Conservation (phyloP, 2,113 vertebrate species). For the Ardeotis arabs region DNA sequence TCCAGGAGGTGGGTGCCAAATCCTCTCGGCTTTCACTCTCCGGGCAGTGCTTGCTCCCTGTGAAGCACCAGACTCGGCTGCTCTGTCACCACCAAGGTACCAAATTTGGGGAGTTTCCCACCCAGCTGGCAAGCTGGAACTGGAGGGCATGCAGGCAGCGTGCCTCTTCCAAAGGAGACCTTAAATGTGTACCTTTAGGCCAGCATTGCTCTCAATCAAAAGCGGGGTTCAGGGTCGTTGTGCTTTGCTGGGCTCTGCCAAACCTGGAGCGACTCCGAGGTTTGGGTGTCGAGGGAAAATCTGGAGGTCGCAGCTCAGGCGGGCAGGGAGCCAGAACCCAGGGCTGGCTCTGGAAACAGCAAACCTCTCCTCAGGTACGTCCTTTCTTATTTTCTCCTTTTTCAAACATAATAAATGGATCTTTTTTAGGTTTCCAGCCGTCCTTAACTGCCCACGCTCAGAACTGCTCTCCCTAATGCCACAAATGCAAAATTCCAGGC, state of each 20-base stretch:
- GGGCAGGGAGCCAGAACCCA: conserved; percentile 4
- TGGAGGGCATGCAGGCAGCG: not conserved
- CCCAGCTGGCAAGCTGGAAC: not conserved
- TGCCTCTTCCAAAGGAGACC: not conserved
- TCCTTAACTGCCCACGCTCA: not conserved
- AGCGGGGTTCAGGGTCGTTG: not conserved
- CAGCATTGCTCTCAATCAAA: not conserved
- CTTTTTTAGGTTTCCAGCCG: not conserved
- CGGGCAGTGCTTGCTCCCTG: rapidly evolving
- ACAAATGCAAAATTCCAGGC: not conserved
- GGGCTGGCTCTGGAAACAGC: not conserved
- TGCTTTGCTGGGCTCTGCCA: not conserved
- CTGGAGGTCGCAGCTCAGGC: not conserved
- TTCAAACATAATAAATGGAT: not conserved
- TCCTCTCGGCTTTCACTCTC: not conserved
- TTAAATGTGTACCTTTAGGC: not conserved
- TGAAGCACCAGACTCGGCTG: not conserved
- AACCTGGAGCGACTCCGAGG: not conserved
- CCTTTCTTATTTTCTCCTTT: not conserved
- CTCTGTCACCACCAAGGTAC: not conserved
- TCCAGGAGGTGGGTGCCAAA: not conserved
- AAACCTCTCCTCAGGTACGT: not conserved
- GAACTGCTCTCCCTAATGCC: not conserved
- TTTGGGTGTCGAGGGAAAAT: not conserved
- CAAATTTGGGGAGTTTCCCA: not conserved